A percentile compares a stretch with the other conserved stretches of the same genome.
These are phyloP conservation scores for Catotricha subobsoleta DNA, from an alignment of 2,888 invertebrate species.

Conservation along the genomic window DNA sequence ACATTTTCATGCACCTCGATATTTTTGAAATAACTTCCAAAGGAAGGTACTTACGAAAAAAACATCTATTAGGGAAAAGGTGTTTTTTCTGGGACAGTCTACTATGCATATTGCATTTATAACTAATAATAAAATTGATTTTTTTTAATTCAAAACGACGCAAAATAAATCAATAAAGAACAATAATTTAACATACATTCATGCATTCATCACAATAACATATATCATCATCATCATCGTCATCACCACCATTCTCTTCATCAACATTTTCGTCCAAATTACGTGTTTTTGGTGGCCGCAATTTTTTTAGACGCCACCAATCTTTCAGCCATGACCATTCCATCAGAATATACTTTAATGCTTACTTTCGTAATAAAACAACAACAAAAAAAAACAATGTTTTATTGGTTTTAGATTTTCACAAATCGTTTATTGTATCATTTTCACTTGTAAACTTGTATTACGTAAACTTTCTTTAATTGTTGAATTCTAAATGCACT, in stretches of 20 bases:
- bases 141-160: not conserved
- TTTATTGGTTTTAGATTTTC: not conserved
- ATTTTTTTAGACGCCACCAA: slow-evolving; percentile 54
- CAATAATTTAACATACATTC: slow-evolving; percentile 26
- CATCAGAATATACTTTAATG: slow-evolving; percentile 29
- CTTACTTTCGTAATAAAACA: not conserved
- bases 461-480: too few species aligned
- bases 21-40: too few species aligned
- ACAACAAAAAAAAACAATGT: not conserved
- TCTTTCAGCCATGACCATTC: slow-evolving; percentile 68
- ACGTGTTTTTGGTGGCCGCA: slow-evolving; percentile 2
- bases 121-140: not conserved
- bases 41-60: too few species aligned
- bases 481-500: too few species aligned
- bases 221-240: slow-evolving; percentile 38
- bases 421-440: not conserved
- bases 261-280: slow-evolving; percentile 9
- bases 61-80: too few species aligned
- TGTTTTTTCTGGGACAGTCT: too few species aligned
- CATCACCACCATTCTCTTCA: slow-evolving; percentile 11
- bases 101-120: not conserved
- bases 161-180: too few species aligned
- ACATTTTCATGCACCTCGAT: too few species aligned
- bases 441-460: not conserved
- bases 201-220: slow-evolving; percentile 62